These are phyloP conservation scores for Chromobotia macracanthus DNA, from an alignment of 2,797 vertebrate genomes.

Conservation along the genomic window DNA sequence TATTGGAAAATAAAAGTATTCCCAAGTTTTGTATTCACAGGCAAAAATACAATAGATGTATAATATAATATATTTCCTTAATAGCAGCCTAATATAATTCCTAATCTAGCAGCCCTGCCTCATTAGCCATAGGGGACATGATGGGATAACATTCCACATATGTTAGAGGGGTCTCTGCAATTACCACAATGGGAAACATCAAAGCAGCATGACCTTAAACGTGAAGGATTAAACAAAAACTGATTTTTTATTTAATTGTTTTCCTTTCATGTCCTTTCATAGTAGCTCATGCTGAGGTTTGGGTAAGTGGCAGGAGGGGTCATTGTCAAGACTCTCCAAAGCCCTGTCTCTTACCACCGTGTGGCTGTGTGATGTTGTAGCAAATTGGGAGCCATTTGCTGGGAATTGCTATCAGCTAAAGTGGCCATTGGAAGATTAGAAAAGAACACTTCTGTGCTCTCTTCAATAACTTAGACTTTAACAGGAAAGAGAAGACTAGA, in stretches of 20 bases:
- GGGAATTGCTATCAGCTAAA: conserved; percentile 49
- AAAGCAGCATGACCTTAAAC: conserved; percentile 57
- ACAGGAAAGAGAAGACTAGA: conserved; percentile 24
- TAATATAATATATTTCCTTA: too few relatives aligned
- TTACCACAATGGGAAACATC: conserved; percentile 55
- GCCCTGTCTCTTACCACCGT: neutral
- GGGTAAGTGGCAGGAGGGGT: conserved; percentile 1
- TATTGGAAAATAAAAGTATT: neutral
- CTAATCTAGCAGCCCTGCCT: conserved; percentile 41
- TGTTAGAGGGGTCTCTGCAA: conserved; percentile 42
- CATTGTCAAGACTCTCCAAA: neutral
- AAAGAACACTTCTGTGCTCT: conserved; percentile 19
- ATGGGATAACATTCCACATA: conserved; percentile 29
- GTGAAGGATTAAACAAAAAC: conserved; percentile 49
- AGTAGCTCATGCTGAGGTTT: conserved; percentile 20
- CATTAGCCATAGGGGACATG: conserved; percentile 24
- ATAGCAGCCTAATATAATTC: too few relatives aligned
- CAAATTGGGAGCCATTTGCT: conserved; percentile 48
- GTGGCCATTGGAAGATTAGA: conserved; percentile 46
- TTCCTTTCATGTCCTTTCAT: conserved; percentile 2
- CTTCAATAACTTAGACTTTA: conserved; percentile 20
- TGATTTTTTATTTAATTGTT: conserved; percentile 48
- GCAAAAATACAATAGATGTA: neutral
- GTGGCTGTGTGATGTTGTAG: conserved; percentile 7
- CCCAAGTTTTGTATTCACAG: neutral